Conservation (phyloP, 2,888 invertebrate genomes). For the Carabus problematicus region DNA sequence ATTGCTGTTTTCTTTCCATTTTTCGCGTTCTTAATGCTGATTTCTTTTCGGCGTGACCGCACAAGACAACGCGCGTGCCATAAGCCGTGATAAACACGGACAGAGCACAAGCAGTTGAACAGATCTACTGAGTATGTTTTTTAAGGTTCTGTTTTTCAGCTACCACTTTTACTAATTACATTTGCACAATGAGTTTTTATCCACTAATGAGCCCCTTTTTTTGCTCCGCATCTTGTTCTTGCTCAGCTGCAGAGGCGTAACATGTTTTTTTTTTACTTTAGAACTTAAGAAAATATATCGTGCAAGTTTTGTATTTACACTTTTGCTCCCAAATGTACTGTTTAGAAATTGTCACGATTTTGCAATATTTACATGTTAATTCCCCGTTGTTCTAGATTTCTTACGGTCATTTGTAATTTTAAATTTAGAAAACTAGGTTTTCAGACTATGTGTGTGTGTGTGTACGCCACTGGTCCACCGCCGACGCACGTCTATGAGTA, state of each 20-base stretch:
- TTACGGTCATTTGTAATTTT: no score
- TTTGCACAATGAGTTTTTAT: constrained; percentile 13
- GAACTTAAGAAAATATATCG: not conserved
- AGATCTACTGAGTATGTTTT: no score
- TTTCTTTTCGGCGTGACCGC: constrained; percentile 23
- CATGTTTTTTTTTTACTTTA: not conserved
- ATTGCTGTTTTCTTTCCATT: not conserved
- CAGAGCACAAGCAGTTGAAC: not conserved
- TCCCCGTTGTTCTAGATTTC: no score
- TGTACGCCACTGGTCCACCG: not conserved
- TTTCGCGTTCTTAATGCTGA: constrained; percentile 6
- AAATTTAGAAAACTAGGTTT: no score
- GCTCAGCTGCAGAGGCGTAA: not conserved
- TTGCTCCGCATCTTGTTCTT: not conserved
- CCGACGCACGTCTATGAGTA: not conserved
- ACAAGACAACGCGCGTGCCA: constrained; percentile 22
- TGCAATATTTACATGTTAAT: not conserved
- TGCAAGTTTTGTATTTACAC: not conserved
- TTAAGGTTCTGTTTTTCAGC: not conserved
- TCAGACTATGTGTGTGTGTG: not conserved
- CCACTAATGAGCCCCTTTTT: not conserved
- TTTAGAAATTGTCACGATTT: not conserved
- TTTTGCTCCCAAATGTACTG: not conserved
- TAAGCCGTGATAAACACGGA: constrained; percentile 7
- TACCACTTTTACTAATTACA: not conserved